Percentiles rank a stretch among this genome's conserved stretches.
Conservation (phyloP, 2,888 invertebrate genomes). For the Mesorhabditis spiculigera region DNA sequence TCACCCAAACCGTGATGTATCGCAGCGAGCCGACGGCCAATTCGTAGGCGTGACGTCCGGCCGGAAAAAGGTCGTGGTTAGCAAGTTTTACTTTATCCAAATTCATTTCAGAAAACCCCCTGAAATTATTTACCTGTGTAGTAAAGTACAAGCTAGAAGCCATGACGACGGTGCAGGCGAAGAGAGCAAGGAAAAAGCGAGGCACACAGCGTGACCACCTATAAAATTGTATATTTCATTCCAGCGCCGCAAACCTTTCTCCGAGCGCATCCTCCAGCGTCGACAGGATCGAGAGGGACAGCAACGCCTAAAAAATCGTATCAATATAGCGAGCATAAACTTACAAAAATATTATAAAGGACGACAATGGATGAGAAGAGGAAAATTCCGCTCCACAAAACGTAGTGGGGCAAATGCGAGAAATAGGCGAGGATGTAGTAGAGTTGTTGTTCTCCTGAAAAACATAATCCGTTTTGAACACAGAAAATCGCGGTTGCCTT, state of each 20-base stretch:
- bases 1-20: conserved; percentile 51
- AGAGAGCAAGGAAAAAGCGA: conserved; percentile 50
- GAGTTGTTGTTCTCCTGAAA: conserved; percentile 49
- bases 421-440: conserved; percentile 52
- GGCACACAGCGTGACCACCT: conserved; percentile 50
- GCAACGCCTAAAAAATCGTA: conserved; percentile 41
- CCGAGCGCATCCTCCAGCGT: conserved; percentile 55
- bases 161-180: conserved; percentile 41
- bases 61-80: conserved; percentile 20
- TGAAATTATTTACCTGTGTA: conserved; percentile 34
- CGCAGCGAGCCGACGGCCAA: conserved; percentile 50
- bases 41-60: conserved; percentile 52
- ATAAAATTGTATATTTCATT: not conserved
- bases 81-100: not conserved
- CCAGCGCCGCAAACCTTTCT: conserved; percentile 23
- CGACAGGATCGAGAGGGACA: conserved; percentile 50
- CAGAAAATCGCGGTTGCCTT: conserved; percentile 20
- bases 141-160: conserved; percentile 48
- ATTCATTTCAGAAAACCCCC: not conserved
- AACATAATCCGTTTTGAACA: not conserved
- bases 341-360: conserved; percentile 50
- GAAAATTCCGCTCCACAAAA: conserved; percentile 47
- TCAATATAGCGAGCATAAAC: conserved; percentile 14
- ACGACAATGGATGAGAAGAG: conserved; percentile 41
- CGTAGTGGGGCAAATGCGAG: conserved; percentile 42